phyloP scores from a whole-genome alignment of 2,113 vertebrate genomes.

The Protobothrops mucrosquamatus region DNA sequence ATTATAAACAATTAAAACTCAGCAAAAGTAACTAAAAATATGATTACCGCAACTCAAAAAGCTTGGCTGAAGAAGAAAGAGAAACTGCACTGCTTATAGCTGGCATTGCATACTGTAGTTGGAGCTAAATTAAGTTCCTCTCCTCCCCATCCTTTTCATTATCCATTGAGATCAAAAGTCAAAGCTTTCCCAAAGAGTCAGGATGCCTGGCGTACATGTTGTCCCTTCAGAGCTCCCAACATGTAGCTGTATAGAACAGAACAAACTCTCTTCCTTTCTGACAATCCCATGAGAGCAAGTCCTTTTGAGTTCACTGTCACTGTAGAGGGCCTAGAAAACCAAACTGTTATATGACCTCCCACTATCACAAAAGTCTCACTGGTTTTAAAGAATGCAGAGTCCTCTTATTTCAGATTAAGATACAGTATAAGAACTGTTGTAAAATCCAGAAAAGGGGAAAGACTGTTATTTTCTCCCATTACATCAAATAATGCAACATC shows the following conservation, averaged over 20 bases:
- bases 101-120: constrained; percentile 52
- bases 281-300: background rate
- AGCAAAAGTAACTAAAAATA: background rate
- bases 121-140: constrained; percentile 64
- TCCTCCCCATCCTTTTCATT: constrained; percentile 35
- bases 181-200: constrained; percentile 73
- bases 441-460: background rate
- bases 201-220: constrained; percentile 58
- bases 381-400: background rate
- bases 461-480: background rate
- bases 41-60: background rate
- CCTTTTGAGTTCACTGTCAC: background rate
- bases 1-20: background rate
- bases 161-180: constrained; percentile 70
- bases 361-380: background rate
- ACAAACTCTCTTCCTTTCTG: constrained; percentile 35
- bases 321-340: constrained; percentile 3
- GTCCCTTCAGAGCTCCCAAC: constrained; percentile 60
- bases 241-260: constrained; percentile 52
- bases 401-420: background rate
- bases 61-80: constrained; percentile 28
- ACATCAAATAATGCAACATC: background rate
- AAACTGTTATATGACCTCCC: background rate
- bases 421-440: background rate
- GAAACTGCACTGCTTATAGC: constrained; percentile 55